Conservation (phyloP, 92 coral and sea anemone species). For the Porites rus region DNA sequence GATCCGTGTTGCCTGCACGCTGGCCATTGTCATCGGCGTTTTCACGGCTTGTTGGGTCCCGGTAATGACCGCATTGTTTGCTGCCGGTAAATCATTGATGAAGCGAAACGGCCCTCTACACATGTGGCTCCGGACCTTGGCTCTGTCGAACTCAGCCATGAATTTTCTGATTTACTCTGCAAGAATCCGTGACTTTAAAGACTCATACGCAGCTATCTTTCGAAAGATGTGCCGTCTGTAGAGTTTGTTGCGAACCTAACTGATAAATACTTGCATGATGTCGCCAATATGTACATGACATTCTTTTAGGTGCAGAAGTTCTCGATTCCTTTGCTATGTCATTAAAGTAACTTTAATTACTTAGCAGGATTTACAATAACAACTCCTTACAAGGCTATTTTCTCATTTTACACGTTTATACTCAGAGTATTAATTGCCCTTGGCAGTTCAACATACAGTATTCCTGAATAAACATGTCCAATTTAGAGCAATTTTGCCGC, state of each 20-base stretch:
- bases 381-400: no score
- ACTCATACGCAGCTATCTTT: conserved; percentile 3
- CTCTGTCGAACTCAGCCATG: conserved; percentile 58
- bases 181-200: conserved; percentile 18
- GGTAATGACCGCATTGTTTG: conserved; percentile 1
- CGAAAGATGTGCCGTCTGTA: neutral
- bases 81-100: neutral
- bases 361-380: no score
- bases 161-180: conserved; percentile 37
- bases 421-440: no score
- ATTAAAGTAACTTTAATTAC: no score
- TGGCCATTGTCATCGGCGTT: conserved; percentile 40
- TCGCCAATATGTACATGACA: neutral
- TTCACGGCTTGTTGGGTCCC: conserved; percentile 46
- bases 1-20: conserved; percentile 54
- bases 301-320: no score
- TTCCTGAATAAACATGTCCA: no score
- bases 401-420: no score
- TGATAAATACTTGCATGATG: neutral
- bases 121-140: conserved; percentile 60
- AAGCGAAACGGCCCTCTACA: conserved; percentile 12
- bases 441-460: no score
- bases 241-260: neutral
- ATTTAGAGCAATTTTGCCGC: no score
- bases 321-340: no score